Percentiles rank a stretch among this genome's conserved stretches.
phyloP scores from a whole-genome alignment of 2,888 invertebrate species.

The Trissoscelio sp. region DNA sequence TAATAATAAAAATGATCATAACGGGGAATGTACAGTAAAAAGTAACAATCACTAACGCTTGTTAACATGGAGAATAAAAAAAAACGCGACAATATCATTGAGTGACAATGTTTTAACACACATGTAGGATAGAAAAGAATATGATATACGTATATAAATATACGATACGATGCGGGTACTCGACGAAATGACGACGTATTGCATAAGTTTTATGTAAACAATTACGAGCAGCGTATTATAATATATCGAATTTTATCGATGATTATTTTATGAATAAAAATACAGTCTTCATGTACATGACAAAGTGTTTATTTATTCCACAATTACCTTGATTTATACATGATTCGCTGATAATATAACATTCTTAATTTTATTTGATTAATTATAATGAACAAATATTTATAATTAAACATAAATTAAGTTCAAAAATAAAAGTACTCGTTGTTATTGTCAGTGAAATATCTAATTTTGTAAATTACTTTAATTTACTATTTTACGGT shows the following conservation, averaged over 20 bases:
- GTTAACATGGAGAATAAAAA: constrained; percentile 44
- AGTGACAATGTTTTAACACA: constrained; percentile 49
- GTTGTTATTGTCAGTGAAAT: too few species aligned
- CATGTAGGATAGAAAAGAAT: constrained; percentile 40
- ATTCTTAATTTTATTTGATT: background rate
- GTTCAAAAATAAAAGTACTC: too few species aligned
- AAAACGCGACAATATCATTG: constrained; percentile 53
- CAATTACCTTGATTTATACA: constrained; percentile 11
- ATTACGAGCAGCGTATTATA: constrained; percentile 48
- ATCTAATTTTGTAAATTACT: too few species aligned
- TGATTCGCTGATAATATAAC: constrained; percentile 29
- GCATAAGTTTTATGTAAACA: constrained; percentile 64
- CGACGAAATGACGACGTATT: constrained; percentile 45
- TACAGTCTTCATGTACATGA: constrained; percentile 53
- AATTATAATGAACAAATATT: background rate
- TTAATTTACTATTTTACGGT: too few species aligned
- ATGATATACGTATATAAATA: constrained; percentile 26
- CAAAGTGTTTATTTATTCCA: constrained; percentile 15
- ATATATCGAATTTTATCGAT: constrained; percentile 59
- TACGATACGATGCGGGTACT: constrained; percentile 43
- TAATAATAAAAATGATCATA: too few species aligned
- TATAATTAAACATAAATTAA: too few species aligned
- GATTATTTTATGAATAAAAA: constrained; percentile 67
- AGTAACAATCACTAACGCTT: constrained; percentile 38
- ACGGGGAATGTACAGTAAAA: constrained; percentile 26